phyloP scores from a whole-genome alignment of 2,797 vertebrate genomes.

The Onychomys arenicola region DNA sequence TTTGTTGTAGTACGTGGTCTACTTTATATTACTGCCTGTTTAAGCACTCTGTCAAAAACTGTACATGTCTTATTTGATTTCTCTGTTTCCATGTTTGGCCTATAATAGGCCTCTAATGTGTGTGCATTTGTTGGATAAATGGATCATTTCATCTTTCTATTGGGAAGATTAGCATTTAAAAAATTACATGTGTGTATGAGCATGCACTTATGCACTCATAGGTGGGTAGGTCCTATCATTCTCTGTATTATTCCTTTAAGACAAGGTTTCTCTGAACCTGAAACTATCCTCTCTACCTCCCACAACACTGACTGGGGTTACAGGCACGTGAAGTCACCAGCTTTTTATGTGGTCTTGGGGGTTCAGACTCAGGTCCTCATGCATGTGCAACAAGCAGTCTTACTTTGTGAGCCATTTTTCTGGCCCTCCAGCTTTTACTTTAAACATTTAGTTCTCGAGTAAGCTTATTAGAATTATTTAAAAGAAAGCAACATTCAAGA shows the following conservation, averaged over 20 bases:
- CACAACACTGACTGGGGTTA: neutral
- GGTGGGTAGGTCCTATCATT: neutral
- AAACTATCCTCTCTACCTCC: neutral
- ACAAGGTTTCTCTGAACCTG: neutral
- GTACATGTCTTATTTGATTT: slow-evolving; percentile 12
- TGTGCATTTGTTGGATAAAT: slow-evolving; percentile 29
- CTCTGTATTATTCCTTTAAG: neutral
- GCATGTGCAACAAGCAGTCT: neutral
- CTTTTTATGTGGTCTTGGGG: neutral
- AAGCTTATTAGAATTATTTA: slow-evolving; percentile 46
- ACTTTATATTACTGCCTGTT: slow-evolving; percentile 16
- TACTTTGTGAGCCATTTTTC: neutral
- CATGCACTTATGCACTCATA: neutral
- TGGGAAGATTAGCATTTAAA: neutral
- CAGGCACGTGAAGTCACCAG: neutral
- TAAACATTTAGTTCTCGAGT: slow-evolving; percentile 51
- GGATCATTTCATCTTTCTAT: slow-evolving; percentile 31
- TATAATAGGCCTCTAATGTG: neutral
- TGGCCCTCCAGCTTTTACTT: neutral
- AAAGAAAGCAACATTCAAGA: slow-evolving; percentile 35
- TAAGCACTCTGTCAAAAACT: slow-evolving; percentile 27
- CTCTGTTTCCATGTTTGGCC: slow-evolving; percentile 57
- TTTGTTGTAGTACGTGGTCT: neutral
- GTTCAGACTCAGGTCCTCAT: neutral
- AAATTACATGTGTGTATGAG: neutral